Base-by-base conservation (phyloP, 2,888 invertebrate genomes). In the Tachina fera region DNA sequence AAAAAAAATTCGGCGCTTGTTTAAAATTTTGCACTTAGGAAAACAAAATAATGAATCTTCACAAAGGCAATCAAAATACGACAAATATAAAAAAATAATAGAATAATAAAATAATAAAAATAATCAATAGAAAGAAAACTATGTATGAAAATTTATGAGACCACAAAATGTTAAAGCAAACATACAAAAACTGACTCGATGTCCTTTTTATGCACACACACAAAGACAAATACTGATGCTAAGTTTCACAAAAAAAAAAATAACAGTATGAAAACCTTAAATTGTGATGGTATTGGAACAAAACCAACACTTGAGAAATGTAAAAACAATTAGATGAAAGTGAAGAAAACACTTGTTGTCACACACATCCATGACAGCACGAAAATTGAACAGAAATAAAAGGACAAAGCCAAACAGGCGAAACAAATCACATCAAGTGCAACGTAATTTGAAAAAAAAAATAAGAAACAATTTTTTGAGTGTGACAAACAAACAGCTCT, bases 271-370 rank as follows among this genome's bases (percentile, higher is more conserved):
- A 80, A 65, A 68, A 74, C 13, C 39, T 11, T 0, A 67, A 11
- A 68, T 16, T 19, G 14, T 67, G 53, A 61, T 63, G 31, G n/a
- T 47, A 39, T 39, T 41, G 58, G 49, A 77, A 70, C 70, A 58
- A 60, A 67, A 75, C 6, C 41, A 60, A 19, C 63, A 67, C 75
- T 82, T 65, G 41, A 47, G 31, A 84, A 71, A 49, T 67, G 41
- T 56, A 71, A 75, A 47, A 86, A 76, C 75, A 79, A 76, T 76
- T 63, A 71, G n/a, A 63, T 22, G 58, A 82, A 78, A 85, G 68
- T 70, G 74, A 81, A 61, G 74, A 63, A 72, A 86, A 83, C 82
- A 86, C 86, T 86, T 86, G 85, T 85, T 85, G 82, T 82, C 82
- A 82, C 79, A 76, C 82, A 76, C 86, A 79, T 58, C 49, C 63